Base-by-base conservation (phyloP, 1,140 invertebrate genomes). In the Babylonia areolata region DNA sequence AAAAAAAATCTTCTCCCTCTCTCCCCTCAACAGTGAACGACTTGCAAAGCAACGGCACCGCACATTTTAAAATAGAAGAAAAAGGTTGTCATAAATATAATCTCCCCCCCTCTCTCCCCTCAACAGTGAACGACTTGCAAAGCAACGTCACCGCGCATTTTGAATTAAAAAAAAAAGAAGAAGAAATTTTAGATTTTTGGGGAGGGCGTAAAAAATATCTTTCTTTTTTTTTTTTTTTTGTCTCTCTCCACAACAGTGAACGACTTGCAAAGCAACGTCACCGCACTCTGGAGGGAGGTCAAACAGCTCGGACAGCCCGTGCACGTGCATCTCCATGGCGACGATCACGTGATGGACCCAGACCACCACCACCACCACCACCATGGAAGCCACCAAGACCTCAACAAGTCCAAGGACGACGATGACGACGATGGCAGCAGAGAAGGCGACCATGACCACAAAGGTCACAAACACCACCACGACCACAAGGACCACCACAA, bases 261-360 rank as follows among this genome's bases (percentile, higher is more conserved):
- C 1, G 69, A 46, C 39, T n/a, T 84, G 40, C 35, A 71, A 6
- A 58, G 35, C 33, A 85, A 85, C 77, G 79, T 85, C 33, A 69
- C 46, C n/a, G 58, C 51, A 28, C 46, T 85, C 15, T 85, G 84
- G 84, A 11, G 20, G 23, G 84, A 85, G 51, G 58, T 85, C 51
- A 42, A 85, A 20, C 33, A 39, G 39, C 73, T 85, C 54, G 35
- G 77, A 23, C 78, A 79, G 54, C 84, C 77, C 39, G 75, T 85
- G 37, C 54, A 80, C 77, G 77, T 85, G 71, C 84, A 85, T 77
- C 64, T 85, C 51, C 84, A 85, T 77, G 77, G 84, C 35, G 77
- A 69, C n/a, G 77, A 77, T 84, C 69, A 69, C 82, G 37, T 84
- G 58, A 80, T 80, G 42, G 42, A 42, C 23, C 80, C 23, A 33